A percentile compares a stretch with the other conserved stretches of the same genome.
Evolutionary conservation across 2,888 invertebrate genomes (phyloP).

Genomic region (Agrilus biguttatus): DNA sequence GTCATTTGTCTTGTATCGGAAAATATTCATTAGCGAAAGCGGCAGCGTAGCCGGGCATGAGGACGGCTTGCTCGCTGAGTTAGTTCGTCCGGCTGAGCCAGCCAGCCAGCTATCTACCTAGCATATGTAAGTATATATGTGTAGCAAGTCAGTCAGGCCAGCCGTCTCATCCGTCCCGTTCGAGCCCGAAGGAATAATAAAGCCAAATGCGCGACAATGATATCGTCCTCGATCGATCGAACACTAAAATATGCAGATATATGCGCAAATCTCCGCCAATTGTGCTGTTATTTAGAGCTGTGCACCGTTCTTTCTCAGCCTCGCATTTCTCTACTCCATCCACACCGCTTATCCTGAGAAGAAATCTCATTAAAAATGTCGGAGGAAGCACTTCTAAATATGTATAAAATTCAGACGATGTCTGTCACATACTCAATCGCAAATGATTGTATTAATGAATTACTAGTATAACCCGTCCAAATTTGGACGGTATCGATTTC

Average conservation of each 20-base stretch:
- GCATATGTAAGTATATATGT: too few relatives aligned
- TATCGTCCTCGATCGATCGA: slow-evolving; percentile 23
- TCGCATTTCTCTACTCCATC: slow-evolving; percentile 20
- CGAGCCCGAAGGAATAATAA: slow-evolving; percentile 8
- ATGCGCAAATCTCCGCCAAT: slow-evolving; percentile 32
- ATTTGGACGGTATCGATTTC: too few relatives aligned
- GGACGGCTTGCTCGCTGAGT: neutral
- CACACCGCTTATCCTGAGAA: too few relatives aligned
- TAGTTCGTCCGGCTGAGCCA: neutral
- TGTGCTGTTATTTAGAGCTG: slow-evolving; percentile 31
- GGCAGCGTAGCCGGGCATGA: slow-evolving; percentile 6
- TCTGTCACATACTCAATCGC: too few relatives aligned
- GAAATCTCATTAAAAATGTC: too few relatives aligned
- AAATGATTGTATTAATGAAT: too few relatives aligned
- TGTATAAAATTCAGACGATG: too few relatives aligned
- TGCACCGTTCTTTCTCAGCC: slow-evolving; percentile 20
- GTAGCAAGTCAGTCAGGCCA: neutral
- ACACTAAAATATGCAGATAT: slow-evolving; percentile 31
- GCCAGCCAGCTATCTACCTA: neutral
- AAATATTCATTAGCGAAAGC: slow-evolving; percentile 23
- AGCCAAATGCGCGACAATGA: slow-evolving; percentile 22
- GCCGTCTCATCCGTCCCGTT: slow-evolving; percentile 4
- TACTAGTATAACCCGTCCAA: too few relatives aligned
- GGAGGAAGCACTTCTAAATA: too few relatives aligned
- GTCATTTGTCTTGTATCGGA: slow-evolving; percentile 21